Percentiles rank a stretch among this genome's conserved stretches.
Conservation (phyloP, 2,888 invertebrate species). For the Slavum lentiscoides region DNA sequence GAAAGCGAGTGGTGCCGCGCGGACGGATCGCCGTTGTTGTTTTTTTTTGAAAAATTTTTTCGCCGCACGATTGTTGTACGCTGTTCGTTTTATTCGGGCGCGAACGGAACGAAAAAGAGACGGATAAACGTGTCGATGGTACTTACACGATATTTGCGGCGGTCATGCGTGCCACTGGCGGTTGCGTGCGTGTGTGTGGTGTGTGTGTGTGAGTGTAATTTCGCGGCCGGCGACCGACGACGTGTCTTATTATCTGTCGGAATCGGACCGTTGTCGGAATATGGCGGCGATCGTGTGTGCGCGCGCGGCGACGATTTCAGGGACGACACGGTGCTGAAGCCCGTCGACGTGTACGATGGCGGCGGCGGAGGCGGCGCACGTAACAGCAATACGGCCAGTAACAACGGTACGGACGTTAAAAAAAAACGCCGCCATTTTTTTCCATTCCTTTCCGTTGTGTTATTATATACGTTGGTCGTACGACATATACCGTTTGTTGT, state of each 20-base stretch:
- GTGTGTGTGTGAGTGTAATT: neutral
- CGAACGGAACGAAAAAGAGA: neutral
- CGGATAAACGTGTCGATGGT: neutral
- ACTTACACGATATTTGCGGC: conserved; percentile 27
- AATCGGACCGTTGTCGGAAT: neutral
- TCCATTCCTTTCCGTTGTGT: conserved; percentile 6
- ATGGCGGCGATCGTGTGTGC: conserved; percentile 4
- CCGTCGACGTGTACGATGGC: neutral
- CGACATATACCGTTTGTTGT: neutral
- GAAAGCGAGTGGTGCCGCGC: neutral
- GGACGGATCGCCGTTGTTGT: too few relatives aligned
- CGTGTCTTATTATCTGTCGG: neutral
- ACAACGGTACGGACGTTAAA: conserved; percentile 15
- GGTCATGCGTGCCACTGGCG: conserved; percentile 6
- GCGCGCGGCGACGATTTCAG: conserved; percentile 18
- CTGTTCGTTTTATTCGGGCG: too few relatives aligned
- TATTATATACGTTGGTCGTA: neutral
- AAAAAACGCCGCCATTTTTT: conserved; percentile 48
- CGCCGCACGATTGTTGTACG: neutral
- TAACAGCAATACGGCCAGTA: neutral
- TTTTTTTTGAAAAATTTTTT: too few relatives aligned
- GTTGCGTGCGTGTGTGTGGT: neutral
- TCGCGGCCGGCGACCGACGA: neutral
- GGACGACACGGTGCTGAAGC: conserved; percentile 32
- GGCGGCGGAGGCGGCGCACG: too few relatives aligned